Percentiles rank a stretch among this genome's conserved stretches.
These are phyloP conservation scores for Glareola pratincola DNA, from an alignment of 2,113 vertebrate genomes.

Conservation along the genomic window DNA sequence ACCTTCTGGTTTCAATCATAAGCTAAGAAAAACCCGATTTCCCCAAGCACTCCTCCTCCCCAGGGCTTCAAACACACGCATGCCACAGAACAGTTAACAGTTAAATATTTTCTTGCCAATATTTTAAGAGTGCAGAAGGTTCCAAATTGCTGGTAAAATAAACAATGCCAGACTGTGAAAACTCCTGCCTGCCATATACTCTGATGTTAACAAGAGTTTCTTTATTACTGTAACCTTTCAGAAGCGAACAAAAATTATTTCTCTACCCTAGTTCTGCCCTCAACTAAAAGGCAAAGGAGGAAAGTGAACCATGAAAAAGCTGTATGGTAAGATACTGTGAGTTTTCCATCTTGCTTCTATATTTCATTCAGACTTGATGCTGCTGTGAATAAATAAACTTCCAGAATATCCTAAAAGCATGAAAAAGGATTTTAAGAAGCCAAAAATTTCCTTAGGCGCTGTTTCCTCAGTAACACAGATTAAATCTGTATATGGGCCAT, in stretches of 20 bases:
- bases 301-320: constrained; percentile 71
- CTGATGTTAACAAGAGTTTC: constrained; percentile 84
- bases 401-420: neutral
- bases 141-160: constrained; percentile 87
- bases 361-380: neutral
- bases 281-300: constrained; percentile 74
- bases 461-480: neutral
- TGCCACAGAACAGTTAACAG: constrained; percentile 74
- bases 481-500: neutral
- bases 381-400: constrained; percentile 38
- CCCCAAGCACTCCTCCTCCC: constrained; percentile 61
- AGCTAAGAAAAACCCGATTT: constrained; percentile 50
- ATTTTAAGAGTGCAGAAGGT: constrained; percentile 85
- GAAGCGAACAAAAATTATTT: constrained; percentile 83
- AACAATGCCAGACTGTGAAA: constrained; percentile 86
- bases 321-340: constrained; percentile 63
- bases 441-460: neutral
- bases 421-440: neutral
- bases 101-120: constrained; percentile 82
- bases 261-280: constrained; percentile 81
- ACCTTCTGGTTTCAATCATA: constrained; percentile 65
- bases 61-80: constrained; percentile 52
- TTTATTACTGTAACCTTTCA: constrained; percentile 86
- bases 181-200: constrained; percentile 80
- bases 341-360: constrained; percentile 29